Evolutionary conservation across 2,113 vertebrate species (phyloP).

Genomic region (Raja brachyura): DNA sequence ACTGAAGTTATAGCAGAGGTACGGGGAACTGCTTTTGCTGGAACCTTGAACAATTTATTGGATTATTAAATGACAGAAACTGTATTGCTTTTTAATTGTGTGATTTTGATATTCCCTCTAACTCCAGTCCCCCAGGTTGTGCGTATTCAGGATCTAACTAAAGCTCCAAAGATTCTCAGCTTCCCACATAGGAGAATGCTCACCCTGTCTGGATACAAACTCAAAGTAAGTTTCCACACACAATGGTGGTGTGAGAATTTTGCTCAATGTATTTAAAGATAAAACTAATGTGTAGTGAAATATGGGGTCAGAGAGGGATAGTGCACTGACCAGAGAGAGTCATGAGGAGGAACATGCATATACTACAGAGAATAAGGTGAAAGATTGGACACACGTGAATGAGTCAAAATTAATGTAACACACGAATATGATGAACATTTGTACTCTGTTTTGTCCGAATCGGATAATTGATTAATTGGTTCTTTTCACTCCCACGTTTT

Average conservation of each 20-base stretch:
- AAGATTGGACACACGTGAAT: background rate
- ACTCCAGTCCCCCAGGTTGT: conserved; percentile 66
- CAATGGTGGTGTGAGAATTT: background rate
- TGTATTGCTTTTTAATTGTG: background rate
- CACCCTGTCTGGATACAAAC: conserved; percentile 61
- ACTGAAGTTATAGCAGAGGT: background rate
- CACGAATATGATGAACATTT: background rate
- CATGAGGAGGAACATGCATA: background rate
- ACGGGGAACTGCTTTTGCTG: no score
- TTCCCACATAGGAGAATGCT: conserved; percentile 48
- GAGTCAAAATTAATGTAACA: background rate
- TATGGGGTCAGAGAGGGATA: background rate
- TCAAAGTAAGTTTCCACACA: conserved; percentile 63
- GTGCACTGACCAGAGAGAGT: background rate
- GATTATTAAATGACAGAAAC: background rate
- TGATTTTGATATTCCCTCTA: background rate
- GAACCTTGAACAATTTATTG: no score
- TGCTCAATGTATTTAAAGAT: no score
- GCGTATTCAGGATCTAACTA: conserved; percentile 70
- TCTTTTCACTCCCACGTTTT: background rate
- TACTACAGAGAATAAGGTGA: background rate
- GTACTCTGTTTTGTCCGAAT: no score
- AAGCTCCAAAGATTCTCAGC: conserved; percentile 56
- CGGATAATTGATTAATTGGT: background rate
- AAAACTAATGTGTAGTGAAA: background rate